Conservation (phyloP, 2,888 invertebrate genomes). For the Notocelia uddmanniana region DNA sequence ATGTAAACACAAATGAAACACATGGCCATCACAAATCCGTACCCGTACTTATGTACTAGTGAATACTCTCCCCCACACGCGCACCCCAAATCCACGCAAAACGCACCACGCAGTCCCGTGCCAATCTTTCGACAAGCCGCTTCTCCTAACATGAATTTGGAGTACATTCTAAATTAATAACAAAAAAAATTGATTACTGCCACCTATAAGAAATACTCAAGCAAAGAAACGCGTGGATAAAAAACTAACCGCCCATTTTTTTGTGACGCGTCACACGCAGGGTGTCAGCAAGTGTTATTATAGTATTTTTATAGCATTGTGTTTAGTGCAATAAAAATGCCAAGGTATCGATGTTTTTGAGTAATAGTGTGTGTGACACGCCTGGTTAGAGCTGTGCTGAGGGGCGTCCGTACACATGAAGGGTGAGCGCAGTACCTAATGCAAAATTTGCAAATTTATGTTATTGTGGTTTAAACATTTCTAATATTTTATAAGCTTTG, state of each 20-base stretch:
- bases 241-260: conserved; percentile 50
- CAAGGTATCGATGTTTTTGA: conserved; percentile 65
- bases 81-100: conserved; percentile 69
- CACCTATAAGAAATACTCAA: conserved; percentile 18
- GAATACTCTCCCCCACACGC: conserved; percentile 74
- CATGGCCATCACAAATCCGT: conserved; percentile 37
- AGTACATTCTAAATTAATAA: conserved; percentile 53
- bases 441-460: neutral
- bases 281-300: conserved; percentile 56
- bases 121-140: conserved; percentile 71
- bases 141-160: conserved; percentile 61
- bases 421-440: conserved; percentile 66
- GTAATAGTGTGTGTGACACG: conserved; percentile 60
- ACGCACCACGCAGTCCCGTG: conserved; percentile 77
- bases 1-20: conserved; percentile 29
- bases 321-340: conserved; percentile 55
- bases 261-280: conserved; percentile 40
- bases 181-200: conserved; percentile 18
- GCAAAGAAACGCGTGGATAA: conserved; percentile 46
- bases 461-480: neutral
- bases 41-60: conserved; percentile 45
- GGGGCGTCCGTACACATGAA: conserved; percentile 72
- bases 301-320: conserved; percentile 56
- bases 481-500: neutral
- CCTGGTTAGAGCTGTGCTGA: conserved; percentile 52